A percentile compares a stretch with the other conserved stretches of the same genome.
These are phyloP conservation scores for Setipinna tenuifilis DNA, from an alignment of 2,797 vertebrate species.

Conservation along the genomic window DNA sequence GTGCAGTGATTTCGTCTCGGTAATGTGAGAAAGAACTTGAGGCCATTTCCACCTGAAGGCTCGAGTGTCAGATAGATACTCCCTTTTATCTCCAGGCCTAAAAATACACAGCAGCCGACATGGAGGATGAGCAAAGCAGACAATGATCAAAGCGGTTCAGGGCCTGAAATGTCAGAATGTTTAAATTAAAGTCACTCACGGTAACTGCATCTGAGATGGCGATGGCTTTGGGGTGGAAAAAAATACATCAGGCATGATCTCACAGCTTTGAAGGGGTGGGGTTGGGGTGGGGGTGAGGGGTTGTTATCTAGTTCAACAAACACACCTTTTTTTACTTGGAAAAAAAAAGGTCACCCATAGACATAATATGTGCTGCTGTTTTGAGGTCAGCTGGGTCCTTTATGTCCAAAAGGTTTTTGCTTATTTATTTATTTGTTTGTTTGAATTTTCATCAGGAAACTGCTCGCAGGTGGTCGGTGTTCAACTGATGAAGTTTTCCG, in stretches of 20 bases:
- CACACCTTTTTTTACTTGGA: constrained; percentile 32
- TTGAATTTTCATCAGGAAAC: constrained; percentile 12
- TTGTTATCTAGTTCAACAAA: constrained; percentile 45
- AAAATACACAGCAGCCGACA: constrained; percentile 23
- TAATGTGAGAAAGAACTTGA: constrained; percentile 29
- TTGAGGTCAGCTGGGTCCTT: constrained; percentile 16
- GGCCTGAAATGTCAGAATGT: constrained; percentile 46
- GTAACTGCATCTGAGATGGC: constrained; percentile 33
- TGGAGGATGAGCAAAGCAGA: constrained; percentile 41
- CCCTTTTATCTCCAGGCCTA: constrained; percentile 27
- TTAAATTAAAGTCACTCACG: constrained; percentile 46
- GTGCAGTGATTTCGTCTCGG: neutral
- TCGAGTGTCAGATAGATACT: constrained; percentile 24
- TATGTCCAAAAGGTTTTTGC: neutral
- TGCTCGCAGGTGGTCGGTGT: neutral
- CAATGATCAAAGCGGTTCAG: constrained; percentile 48
- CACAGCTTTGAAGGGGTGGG: neutral
- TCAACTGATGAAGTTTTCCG: neutral
- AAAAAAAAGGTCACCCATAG: constrained; percentile 37
- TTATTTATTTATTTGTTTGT: neutral
- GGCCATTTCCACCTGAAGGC: constrained; percentile 20
- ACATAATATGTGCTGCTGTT: constrained; percentile 23
- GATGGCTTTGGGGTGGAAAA: constrained; percentile 5
- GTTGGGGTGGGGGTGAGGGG: constrained; percentile 28
- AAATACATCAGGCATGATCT: constrained; percentile 32